A percentile compares a stretch with the other conserved stretches of the same genome.
Evolutionary conservation across 2,888 invertebrate species (phyloP).

Genomic region (Junonia oenone): DNA sequence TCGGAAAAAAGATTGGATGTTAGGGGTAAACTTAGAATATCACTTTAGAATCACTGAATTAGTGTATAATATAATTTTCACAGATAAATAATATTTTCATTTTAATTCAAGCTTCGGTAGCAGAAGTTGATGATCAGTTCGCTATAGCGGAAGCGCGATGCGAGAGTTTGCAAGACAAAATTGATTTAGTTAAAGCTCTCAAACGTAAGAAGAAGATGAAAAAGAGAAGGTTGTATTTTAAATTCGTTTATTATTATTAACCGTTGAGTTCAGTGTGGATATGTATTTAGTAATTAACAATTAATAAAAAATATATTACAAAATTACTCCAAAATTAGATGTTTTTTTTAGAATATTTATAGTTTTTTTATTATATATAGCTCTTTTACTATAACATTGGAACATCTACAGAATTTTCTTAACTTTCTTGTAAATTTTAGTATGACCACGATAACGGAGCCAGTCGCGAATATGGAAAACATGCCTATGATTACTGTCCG

Average conservation of each 20-base stretch:
- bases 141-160: slow-evolving; percentile 60
- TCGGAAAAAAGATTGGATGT: slow-evolving; percentile 63
- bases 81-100: not conserved
- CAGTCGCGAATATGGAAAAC: slow-evolving; percentile 38
- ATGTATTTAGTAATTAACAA: too few species aligned
- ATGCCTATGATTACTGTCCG: slow-evolving; percentile 55
- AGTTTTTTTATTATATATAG: too few species aligned
- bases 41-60: too few species aligned
- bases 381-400: too few species aligned
- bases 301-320: too few species aligned
- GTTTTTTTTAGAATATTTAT: too few species aligned
- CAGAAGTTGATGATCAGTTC: slow-evolving; percentile 64
- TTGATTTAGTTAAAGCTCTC: slow-evolving; percentile 57
- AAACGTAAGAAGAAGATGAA: slow-evolving; percentile 62
- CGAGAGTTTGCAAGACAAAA: slow-evolving; percentile 62
- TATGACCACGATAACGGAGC: slow-evolving; percentile 53
- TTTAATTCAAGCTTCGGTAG: slow-evolving; percentile 53
- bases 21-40: too few species aligned
- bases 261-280: too few species aligned
- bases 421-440: slow-evolving; percentile 35
- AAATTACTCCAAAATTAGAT: too few species aligned
- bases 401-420: not conserved
- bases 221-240: slow-evolving; percentile 53
- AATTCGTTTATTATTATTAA: not conserved
- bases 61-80: too few species aligned